These are phyloP conservation scores for Phthorimaea operculella DNA, from an alignment of 1,140 invertebrate species.

Conservation along the genomic window DNA sequence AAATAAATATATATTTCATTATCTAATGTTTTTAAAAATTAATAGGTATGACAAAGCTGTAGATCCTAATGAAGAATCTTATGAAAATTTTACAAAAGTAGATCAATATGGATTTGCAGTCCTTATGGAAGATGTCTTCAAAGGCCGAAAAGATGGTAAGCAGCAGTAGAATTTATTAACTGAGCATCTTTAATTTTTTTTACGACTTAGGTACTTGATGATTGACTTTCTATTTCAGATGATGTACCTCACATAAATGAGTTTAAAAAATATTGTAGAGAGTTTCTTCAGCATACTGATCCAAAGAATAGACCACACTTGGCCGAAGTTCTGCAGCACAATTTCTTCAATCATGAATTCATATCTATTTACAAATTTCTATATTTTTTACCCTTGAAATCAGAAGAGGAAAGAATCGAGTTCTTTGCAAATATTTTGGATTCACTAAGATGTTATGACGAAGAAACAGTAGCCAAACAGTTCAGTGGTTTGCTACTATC, in stretches of 20 bases:
- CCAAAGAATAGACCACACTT: constrained; percentile 71
- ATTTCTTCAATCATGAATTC: constrained; percentile 86
- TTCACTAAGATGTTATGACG: constrained; percentile 76
- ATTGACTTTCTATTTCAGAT: constrained; percentile 68
- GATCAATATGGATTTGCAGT: constrained; percentile 86
- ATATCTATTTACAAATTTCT: constrained; percentile 84
- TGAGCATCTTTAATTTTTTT: neutral
- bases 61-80: constrained; percentile 76
- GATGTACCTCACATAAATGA: constrained; percentile 74
- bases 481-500: constrained; percentile 80
- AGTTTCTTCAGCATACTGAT: constrained; percentile 71
- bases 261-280: constrained; percentile 76
- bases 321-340: constrained; percentile 73
- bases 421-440: constrained; percentile 79
- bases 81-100: constrained; percentile 66
- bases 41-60: constrained; percentile 75
- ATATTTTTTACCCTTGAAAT: constrained; percentile 82
- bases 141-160: constrained; percentile 70
- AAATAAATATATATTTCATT: too few species aligned
- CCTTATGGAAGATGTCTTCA: constrained; percentile 80
- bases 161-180: neutral
- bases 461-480: constrained; percentile 81
- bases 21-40: too few species aligned
- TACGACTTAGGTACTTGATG: constrained; percentile 36
- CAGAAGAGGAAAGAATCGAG: constrained; percentile 76